These are phyloP conservation scores for Mimumesa dahlbomi DNA, from an alignment of 2,888 invertebrate species.

Conservation along the genomic window DNA sequence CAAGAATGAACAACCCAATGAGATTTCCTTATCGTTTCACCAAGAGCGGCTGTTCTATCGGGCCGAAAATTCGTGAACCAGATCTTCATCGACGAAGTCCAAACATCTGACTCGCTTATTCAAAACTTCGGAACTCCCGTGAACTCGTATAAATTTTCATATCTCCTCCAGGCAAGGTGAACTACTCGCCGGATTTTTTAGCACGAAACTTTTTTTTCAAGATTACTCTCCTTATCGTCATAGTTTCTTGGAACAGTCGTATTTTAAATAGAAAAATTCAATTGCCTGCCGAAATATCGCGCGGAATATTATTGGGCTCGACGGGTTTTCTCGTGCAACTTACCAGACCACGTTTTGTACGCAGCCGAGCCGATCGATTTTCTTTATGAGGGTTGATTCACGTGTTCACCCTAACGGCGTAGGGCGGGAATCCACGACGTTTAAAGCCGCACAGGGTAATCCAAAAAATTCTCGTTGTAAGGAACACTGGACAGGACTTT, in stretches of 20 bases:
- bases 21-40: constrained; percentile 2
- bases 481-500: constrained; percentile 10
- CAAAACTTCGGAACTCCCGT: constrained; percentile 12
- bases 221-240: constrained; percentile 50
- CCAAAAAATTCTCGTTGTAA: too few species aligned
- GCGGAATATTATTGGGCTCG: constrained; percentile 10
- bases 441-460: constrained; percentile 49
- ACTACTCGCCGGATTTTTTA: constrained; percentile 16
- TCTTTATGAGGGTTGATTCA: constrained; percentile 58
- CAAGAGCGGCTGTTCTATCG: neutral
- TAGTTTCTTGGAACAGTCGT: constrained; percentile 8
- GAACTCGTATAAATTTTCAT: constrained; percentile 34
- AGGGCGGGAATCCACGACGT: constrained; percentile 59
- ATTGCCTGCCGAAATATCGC: constrained; percentile 29
- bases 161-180: too few species aligned
- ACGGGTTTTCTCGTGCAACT: constrained; percentile 45
- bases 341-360: constrained; percentile 56
- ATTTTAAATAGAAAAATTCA: neutral
- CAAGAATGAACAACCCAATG: neutral
- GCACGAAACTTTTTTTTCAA: constrained; percentile 20
- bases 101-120: constrained; percentile 14
- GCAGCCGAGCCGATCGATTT: constrained; percentile 54
- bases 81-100: neutral
- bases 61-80: neutral
- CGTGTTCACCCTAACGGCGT: constrained; percentile 55